Conservation (phyloP, 2,797 vertebrate genomes). For the Sciaenops ocellatus region DNA sequence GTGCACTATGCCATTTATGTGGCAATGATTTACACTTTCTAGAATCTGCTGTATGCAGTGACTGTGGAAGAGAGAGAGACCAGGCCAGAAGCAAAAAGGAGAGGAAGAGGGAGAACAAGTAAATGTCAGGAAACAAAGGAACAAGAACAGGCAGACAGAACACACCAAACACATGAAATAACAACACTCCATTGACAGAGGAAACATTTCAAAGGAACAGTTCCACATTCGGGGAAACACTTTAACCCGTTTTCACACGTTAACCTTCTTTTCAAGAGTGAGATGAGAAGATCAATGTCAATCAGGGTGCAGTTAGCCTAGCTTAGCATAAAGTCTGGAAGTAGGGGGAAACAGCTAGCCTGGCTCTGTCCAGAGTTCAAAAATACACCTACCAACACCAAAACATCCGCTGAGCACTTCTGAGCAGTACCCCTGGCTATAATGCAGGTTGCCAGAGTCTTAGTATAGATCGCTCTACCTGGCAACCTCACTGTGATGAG, state of each 20-base stretch:
- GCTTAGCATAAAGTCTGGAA: neutral
- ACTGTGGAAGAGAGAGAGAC: constrained; percentile 85
- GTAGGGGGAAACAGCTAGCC: neutral
- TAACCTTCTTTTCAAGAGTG: neutral
- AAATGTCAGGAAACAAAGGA: constrained; percentile 56
- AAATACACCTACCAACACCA: too few species aligned
- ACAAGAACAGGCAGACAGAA: constrained; percentile 47
- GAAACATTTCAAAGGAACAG: constrained; percentile 24
- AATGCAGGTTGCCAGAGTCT: too few species aligned
- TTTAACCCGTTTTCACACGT: too few species aligned
- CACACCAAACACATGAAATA: constrained; percentile 37
- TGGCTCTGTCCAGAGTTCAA: neutral
- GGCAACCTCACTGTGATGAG: too few species aligned
- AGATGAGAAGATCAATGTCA: neutral
- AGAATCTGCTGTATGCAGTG: constrained; percentile 99
- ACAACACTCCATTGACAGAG: constrained; percentile 23
- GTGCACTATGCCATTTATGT: constrained; percentile 97
- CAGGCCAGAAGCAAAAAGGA: constrained; percentile 67
- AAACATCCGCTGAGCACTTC: too few species aligned
- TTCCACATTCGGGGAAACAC: neutral
- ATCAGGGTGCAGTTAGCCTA: neutral
- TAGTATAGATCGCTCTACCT: too few species aligned
- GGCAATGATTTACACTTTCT: constrained; percentile 99
- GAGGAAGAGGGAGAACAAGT: constrained; percentile 68
- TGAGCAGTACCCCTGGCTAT: too few species aligned